Percentiles rank a stretch among this genome's conserved stretches.
Conservation (phyloP, 2,888 invertebrate species). For the Phania funesta region DNA sequence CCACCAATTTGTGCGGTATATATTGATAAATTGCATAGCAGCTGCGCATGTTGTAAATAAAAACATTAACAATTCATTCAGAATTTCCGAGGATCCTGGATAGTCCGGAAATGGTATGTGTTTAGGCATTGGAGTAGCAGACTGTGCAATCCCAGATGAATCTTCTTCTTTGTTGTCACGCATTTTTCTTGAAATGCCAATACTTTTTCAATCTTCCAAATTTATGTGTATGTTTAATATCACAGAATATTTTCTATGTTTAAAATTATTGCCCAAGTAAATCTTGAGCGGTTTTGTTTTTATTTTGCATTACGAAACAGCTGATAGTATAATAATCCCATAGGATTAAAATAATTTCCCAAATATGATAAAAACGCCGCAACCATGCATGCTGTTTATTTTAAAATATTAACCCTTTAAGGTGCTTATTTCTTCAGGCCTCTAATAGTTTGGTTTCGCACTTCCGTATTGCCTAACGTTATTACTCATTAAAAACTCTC, state of each 20-base stretch:
- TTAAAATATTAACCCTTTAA: neutral
- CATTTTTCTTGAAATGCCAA: slow-evolving; percentile 18
- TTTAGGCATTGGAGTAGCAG: slow-evolving; percentile 81
- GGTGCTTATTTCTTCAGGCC: neutral
- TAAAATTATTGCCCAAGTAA: too few species aligned
- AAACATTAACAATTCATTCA: slow-evolving; percentile 93
- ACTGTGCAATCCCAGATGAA: slow-evolving; percentile 9
- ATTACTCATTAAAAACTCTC: too few species aligned
- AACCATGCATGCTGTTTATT: neutral
- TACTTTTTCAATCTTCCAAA: neutral
- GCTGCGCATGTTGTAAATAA: slow-evolving; percentile 89
- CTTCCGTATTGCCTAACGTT: too few species aligned
- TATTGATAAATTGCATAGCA: slow-evolving; percentile 94
- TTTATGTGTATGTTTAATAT: neutral
- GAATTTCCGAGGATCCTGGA: slow-evolving; percentile 88
- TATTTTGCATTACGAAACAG: neutral
- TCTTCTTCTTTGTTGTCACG: slow-evolving; percentile 59
- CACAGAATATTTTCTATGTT: too few species aligned
- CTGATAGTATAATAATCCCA: neutral
- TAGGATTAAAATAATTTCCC: neutral
- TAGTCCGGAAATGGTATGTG: slow-evolving; percentile 91
- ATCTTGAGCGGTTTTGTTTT: too few species aligned
- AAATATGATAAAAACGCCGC: neutral
- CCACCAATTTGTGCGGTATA: slow-evolving; percentile 99
- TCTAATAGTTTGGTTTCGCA: too few species aligned